A percentile compares a stretch with the other conserved stretches of the same genome.
Conservation (phyloP, 2,888 invertebrate species). For the Lycia hirtaria region DNA sequence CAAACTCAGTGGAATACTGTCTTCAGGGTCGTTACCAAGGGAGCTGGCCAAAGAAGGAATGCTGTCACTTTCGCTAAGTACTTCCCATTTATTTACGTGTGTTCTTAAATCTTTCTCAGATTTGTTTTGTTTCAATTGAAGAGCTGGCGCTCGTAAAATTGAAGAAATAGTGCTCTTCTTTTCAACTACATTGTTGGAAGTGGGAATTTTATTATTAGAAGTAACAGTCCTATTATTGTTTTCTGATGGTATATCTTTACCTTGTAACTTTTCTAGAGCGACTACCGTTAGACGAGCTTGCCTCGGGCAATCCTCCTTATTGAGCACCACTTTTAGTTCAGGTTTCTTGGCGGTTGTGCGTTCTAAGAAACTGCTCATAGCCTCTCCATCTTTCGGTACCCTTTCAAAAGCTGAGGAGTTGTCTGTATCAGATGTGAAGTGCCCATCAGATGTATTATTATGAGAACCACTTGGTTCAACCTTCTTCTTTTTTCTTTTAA, state of each 20-base stretch:
- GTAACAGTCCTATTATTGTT: constrained; percentile 56
- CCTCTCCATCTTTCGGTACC: constrained; percentile 89
- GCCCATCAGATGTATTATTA: constrained; percentile 64
- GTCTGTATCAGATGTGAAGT: constrained; percentile 75
- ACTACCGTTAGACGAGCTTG: constrained; percentile 86
- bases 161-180: constrained; percentile 66
- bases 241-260: constrained; percentile 65
- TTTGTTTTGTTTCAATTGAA: constrained; percentile 75
- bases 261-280: constrained; percentile 86
- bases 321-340: constrained; percentile 79
- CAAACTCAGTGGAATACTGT: constrained; percentile 83
- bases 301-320: constrained; percentile 81
- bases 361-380: constrained; percentile 87
- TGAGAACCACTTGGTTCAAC: constrained; percentile 57
- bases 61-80: constrained; percentile 86
- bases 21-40: constrained; percentile 84
- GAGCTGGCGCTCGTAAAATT: constrained; percentile 75
- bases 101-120: constrained; percentile 72
- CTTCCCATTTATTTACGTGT: constrained; percentile 84
- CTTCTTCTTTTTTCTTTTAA: constrained; percentile 93
- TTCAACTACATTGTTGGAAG: constrained; percentile 49
- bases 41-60: constrained; percentile 81
- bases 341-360: constrained; percentile 80
- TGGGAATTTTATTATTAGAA: no score
- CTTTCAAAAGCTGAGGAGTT: constrained; percentile 86